A percentile compares a stretch with the other conserved stretches of the same genome.
These are phyloP conservation scores for Phoenicopterus ruber DNA, from an alignment of 2,113 vertebrate genomes.

Conservation along the genomic window DNA sequence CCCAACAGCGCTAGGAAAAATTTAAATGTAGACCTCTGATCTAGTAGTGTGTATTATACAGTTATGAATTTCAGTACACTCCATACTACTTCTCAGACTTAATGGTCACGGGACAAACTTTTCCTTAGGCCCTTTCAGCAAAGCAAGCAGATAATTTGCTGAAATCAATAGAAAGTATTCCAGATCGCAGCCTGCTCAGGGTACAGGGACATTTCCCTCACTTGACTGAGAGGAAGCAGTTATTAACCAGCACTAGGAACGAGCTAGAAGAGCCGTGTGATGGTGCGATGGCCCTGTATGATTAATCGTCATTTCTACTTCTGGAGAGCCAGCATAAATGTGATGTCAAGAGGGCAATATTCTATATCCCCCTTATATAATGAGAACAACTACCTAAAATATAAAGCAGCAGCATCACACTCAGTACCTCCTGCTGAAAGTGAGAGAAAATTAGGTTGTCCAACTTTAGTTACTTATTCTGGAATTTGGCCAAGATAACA, in stretches of 20 bases:
- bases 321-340: not conserved
- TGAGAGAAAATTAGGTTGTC: not conserved
- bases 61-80: not conserved
- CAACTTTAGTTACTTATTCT: not conserved
- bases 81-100: not conserved
- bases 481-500: not conserved
- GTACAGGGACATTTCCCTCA: not conserved
- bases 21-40: not conserved
- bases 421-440: not conserved
- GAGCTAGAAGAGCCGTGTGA: not conserved
- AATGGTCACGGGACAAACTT: not conserved
- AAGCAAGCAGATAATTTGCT: not conserved
- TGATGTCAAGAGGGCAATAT: not conserved
- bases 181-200: not conserved
- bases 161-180: not conserved
- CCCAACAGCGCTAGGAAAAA: not conserved
- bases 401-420: not conserved
- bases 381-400: not conserved
- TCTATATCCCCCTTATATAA: not conserved
- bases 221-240: not conserved
- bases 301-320: not conserved
- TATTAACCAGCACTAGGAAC: not conserved
- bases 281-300: not conserved
- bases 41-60: not conserved
- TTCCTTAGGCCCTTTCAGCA: not conserved